These are phyloP conservation scores for Echiichthys vipera DNA, from an alignment of 2,797 vertebrate species.

Conservation along the genomic window DNA sequence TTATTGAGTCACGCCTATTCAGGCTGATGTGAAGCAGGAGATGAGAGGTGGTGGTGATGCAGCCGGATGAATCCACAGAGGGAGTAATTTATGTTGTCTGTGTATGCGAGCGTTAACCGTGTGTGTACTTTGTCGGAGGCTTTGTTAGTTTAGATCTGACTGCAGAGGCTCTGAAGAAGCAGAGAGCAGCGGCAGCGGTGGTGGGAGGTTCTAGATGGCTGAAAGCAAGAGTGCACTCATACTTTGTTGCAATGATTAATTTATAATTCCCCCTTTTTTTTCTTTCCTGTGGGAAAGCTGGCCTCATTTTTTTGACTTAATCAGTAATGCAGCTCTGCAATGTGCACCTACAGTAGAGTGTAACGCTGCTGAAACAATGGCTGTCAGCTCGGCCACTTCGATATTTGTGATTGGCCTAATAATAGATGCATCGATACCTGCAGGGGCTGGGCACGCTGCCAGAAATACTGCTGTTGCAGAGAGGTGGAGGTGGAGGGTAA, in stretches of 20 bases:
- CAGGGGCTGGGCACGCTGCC: constrained; percentile 57
- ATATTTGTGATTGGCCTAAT: constrained; percentile 77
- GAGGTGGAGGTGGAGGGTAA: neutral
- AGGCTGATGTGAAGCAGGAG: constrained; percentile 30
- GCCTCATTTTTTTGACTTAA: constrained; percentile 64
- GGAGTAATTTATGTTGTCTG: constrained; percentile 36
- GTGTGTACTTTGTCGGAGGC: constrained; percentile 31
- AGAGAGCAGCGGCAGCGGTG: constrained; percentile 24
- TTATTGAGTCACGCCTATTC: constrained; percentile 35
- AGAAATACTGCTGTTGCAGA: constrained; percentile 42
- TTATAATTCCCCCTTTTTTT: constrained; percentile 62
- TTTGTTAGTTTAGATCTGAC: constrained; percentile 55
- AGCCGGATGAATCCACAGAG: constrained; percentile 44
- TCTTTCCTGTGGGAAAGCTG: constrained; percentile 58
- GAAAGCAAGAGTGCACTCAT: constrained; percentile 62
- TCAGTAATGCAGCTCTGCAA: constrained; percentile 53
- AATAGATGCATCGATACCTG: constrained; percentile 83
- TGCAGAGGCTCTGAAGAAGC: constrained; percentile 52
- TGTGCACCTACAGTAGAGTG: constrained; percentile 33
- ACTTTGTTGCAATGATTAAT: constrained; percentile 77
- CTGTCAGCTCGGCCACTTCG: constrained; percentile 54
- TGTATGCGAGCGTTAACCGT: constrained; percentile 18
- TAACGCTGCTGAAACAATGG: constrained; percentile 49
- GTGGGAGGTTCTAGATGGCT: constrained; percentile 52
- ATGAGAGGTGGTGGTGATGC: constrained; percentile 24